Conservation (phyloP, 1,140 invertebrate genomes). For the Elysia chlorotica region DNA sequence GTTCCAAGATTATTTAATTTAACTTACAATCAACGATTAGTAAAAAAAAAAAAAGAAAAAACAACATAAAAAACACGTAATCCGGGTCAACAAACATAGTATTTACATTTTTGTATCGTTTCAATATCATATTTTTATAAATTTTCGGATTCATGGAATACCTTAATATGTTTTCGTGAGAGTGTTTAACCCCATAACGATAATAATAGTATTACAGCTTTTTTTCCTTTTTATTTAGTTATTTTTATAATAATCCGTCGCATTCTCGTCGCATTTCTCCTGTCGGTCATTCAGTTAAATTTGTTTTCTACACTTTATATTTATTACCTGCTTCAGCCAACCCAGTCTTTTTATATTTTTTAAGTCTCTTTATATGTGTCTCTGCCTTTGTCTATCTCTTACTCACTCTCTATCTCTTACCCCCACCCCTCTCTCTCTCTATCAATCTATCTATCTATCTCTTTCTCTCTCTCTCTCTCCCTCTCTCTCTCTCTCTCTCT, state of each 20-base stretch:
- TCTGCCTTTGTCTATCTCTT: not conserved
- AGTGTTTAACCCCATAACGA: not conserved
- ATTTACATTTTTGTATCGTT: not conserved
- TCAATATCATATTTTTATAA: not conserved
- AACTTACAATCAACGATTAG: no score
- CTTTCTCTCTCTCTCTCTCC: no score
- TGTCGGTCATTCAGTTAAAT: not conserved
- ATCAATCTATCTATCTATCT: not conserved
- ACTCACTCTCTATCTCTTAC: not conserved
- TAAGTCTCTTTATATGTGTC: no score
- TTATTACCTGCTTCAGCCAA: no score
- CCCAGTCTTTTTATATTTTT: no score
- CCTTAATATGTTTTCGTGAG: not conserved
- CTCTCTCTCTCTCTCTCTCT: not conserved
- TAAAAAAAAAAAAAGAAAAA: not conserved
- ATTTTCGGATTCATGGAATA: not conserved
- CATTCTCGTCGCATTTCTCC: no score
- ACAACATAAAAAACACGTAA: not conserved
- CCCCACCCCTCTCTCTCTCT: not conserved
- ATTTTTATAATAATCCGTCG: not conserved
- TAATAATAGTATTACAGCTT: constrained; percentile 1
- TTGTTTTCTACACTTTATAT: no score
- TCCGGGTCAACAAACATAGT: not conserved
- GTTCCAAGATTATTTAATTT: no score
- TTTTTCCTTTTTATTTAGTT: no score